Evolutionary conservation across 2,113 vertebrate genomes (phyloP).

Genomic region (Euleptes europaea): DNA sequence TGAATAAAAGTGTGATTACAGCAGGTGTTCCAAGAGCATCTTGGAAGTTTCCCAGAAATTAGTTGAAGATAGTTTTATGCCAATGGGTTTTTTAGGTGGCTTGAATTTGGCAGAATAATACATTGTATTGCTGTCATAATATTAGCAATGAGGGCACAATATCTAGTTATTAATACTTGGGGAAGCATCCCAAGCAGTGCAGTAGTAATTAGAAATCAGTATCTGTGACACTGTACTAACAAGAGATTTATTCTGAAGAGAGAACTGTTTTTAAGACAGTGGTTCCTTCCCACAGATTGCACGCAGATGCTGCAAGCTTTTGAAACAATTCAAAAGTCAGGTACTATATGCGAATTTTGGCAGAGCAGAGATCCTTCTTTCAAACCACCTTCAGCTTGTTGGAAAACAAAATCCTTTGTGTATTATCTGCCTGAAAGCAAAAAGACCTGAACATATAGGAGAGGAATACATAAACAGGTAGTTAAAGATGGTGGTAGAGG

Average conservation of each 20-base stretch:
- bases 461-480: background rate
- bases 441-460: too few species aligned
- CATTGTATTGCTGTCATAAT: background rate
- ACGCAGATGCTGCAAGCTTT: too few species aligned
- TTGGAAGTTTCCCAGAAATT: background rate
- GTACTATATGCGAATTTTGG: background rate
- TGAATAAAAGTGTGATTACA: too few species aligned
- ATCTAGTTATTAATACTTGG: background rate
- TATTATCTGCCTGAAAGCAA: background rate
- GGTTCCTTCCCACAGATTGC: background rate
- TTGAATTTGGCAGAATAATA: background rate
- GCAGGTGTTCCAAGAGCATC: background rate
- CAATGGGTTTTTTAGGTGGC: background rate
- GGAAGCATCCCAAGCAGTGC: background rate
- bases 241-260: background rate
- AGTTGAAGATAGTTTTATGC: background rate
- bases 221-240: background rate
- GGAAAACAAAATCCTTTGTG: background rate
- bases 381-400: background rate
- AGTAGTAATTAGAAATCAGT: background rate
- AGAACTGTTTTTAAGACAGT: background rate
- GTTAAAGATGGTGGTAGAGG: background rate
- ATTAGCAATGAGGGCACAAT: background rate
- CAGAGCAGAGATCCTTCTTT: background rate
- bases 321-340: too few species aligned